A percentile compares a stretch with the other conserved stretches of the same genome.
Evolutionary conservation across 2,797 vertebrate species (phyloP).

Genomic region (Esox lucius): DNA sequence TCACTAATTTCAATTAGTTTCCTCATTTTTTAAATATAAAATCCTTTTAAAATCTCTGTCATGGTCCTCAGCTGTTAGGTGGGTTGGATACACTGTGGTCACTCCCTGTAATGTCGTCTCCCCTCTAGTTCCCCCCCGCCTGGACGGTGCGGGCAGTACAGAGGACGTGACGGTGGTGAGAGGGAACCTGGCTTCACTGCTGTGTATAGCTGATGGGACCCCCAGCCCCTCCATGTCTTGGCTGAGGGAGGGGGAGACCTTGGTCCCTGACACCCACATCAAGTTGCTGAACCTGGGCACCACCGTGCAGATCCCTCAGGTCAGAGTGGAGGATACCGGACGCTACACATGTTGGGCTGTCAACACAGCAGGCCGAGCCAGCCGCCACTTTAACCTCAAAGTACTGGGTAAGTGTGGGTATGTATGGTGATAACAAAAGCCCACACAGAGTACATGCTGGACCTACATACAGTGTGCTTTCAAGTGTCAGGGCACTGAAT

Average conservation of each 20-base stretch:
- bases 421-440: background rate
- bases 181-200: constrained; percentile 74
- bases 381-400: constrained; percentile 85
- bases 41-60: background rate
- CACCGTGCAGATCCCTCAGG: constrained; percentile 74
- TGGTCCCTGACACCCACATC: constrained; percentile 61
- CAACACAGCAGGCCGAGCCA: constrained; percentile 86
- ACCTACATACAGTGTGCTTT: too few relatives aligned
- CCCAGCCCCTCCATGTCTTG: constrained; percentile 84
- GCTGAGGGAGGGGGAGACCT: constrained; percentile 76
- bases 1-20: background rate
- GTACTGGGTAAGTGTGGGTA: constrained; percentile 81
- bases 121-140: constrained; percentile 83
- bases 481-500: too few relatives aligned
- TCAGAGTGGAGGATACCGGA: constrained; percentile 75
- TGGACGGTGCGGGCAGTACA: constrained; percentile 82
- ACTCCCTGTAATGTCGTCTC: background rate
- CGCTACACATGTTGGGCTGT: constrained; percentile 86
- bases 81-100: background rate
- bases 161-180: constrained; percentile 86
- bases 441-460: too few relatives aligned
- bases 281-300: constrained; percentile 75
- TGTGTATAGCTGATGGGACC: constrained; percentile 82
- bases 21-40: background rate
- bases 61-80: background rate